Percentiles rank a stretch among this genome's conserved stretches.
Evolutionary conservation across 1,140 invertebrate genomes (phyloP).

Genomic region (Ladona fulva): DNA sequence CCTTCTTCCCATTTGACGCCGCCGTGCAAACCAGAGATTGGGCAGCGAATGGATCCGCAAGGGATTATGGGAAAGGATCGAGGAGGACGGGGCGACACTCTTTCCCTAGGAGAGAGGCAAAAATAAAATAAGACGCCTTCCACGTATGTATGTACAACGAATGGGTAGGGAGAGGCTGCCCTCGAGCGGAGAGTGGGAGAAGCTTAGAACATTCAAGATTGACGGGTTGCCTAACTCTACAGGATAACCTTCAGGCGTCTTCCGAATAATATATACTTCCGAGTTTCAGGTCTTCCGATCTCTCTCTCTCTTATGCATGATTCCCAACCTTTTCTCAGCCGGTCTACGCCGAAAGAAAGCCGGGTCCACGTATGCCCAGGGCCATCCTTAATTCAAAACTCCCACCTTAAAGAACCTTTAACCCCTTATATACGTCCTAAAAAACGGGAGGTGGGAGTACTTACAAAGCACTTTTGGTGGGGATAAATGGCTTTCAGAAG

Average conservation of each 20-base stretch:
- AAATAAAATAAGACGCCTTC: neutral
- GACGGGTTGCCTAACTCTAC: neutral
- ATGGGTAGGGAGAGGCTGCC: neutral
- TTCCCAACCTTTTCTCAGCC: neutral
- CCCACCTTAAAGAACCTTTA: neutral
- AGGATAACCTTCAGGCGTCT: neutral
- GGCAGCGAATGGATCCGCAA: neutral
- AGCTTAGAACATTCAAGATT: neutral
- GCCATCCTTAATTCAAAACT: conserved; percentile 4
- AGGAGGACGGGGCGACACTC: neutral
- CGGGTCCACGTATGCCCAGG: neutral
- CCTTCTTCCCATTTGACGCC: neutral
- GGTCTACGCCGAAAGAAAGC: neutral
- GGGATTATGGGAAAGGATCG: neutral
- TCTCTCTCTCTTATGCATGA: neutral
- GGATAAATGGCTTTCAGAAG: neutral
- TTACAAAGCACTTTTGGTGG: neutral
- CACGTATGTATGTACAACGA: too few species aligned
- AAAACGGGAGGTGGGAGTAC: neutral
- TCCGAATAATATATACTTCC: neutral
- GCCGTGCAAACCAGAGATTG: neutral
- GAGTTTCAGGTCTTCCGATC: neutral
- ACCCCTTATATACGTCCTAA: neutral
- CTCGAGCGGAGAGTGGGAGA: neutral
- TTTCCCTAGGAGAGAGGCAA: neutral